These are phyloP conservation scores for Danaus melanippus DNA, from an alignment of 1,140 invertebrate genomes.

Conservation along the genomic window DNA sequence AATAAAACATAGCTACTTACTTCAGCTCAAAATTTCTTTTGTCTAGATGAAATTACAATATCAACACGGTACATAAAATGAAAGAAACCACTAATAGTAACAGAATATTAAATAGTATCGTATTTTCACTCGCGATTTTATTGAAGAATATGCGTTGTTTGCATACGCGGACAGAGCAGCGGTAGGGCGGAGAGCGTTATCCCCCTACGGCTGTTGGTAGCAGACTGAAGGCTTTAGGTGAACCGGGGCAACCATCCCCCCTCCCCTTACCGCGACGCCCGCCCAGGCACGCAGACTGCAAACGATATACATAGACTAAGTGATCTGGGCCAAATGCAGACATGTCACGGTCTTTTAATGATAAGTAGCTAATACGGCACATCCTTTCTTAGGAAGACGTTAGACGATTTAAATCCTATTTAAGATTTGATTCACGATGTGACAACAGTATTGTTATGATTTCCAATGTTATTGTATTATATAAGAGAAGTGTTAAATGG, in stretches of 20 bases:
- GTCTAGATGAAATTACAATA: neutral
- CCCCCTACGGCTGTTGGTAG: slow-evolving; percentile 21
- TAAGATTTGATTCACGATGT: too few species aligned
- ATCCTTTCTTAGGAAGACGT: slow-evolving; percentile 11
- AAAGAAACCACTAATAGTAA: slow-evolving; percentile 2
- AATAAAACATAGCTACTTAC: slow-evolving; percentile 34
- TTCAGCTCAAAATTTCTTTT: slow-evolving; percentile 37
- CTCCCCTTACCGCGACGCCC: slow-evolving; percentile 37
- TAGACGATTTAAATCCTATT: neutral
- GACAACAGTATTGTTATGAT: too few species aligned
- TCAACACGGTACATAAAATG: slow-evolving; percentile 2
- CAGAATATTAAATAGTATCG: slow-evolving; percentile 26
- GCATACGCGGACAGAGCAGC: slow-evolving; percentile 33
- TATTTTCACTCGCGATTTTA: slow-evolving; percentile 49
- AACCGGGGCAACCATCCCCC: slow-evolving; percentile 38
- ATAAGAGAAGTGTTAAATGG: too few species aligned
- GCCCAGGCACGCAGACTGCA: slow-evolving; percentile 49
- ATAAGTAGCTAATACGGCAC: slow-evolving; percentile 13
- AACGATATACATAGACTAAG: slow-evolving; percentile 29
- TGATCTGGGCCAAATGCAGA: slow-evolving; percentile 28
- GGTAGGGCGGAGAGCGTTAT: slow-evolving; percentile 21
- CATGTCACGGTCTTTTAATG: slow-evolving; percentile 14
- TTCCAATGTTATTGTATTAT: too few species aligned
- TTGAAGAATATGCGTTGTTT: slow-evolving; percentile 43
- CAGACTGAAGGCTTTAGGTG: slow-evolving; percentile 49